A percentile compares a stretch with the other conserved stretches of the same genome.
Evolutionary conservation across 2,797 vertebrate genomes (phyloP).

Genomic region (Ptychobarbus kaznakovi): DNA sequence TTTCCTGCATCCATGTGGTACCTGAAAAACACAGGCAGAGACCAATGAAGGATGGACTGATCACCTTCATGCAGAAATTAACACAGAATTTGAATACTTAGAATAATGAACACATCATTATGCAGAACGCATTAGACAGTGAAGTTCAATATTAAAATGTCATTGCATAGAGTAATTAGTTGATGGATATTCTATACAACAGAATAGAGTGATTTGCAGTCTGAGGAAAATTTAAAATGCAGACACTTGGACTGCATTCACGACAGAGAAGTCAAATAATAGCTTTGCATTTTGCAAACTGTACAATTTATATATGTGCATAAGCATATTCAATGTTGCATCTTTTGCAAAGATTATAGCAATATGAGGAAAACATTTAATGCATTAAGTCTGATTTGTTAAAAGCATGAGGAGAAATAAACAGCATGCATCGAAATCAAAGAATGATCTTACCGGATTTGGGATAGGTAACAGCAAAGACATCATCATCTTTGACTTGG

Average conservation of each 20-base stretch:
- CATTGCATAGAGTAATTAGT: not conserved
- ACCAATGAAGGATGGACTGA: not conserved
- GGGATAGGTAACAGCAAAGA: slow-evolving; percentile 75
- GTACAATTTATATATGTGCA: not conserved
- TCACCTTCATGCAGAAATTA: not conserved
- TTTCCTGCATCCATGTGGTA: slow-evolving; percentile 83
- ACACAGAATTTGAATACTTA: too few species aligned
- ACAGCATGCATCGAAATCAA: slow-evolving; percentile 7
- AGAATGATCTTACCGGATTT: slow-evolving; percentile 72
- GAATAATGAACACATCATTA: not conserved
- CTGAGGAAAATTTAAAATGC: not conserved
- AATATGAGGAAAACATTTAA: not conserved
- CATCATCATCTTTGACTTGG: slow-evolving; percentile 69
- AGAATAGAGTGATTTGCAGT: not conserved
- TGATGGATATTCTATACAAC: not conserved
- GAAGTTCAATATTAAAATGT: not conserved
- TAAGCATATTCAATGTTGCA: not conserved
- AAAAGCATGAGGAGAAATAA: not conserved
- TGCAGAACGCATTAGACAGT: not conserved
- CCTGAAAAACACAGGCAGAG: slow-evolving; percentile 63
- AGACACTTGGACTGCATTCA: not conserved
- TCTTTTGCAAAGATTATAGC: not conserved
- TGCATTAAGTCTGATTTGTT: not conserved
- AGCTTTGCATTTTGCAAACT: not conserved
- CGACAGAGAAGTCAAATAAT: not conserved